These are phyloP conservation scores for Pelochelys cantorii DNA, from an alignment of 2,797 vertebrate genomes.

Conservation along the genomic window DNA sequence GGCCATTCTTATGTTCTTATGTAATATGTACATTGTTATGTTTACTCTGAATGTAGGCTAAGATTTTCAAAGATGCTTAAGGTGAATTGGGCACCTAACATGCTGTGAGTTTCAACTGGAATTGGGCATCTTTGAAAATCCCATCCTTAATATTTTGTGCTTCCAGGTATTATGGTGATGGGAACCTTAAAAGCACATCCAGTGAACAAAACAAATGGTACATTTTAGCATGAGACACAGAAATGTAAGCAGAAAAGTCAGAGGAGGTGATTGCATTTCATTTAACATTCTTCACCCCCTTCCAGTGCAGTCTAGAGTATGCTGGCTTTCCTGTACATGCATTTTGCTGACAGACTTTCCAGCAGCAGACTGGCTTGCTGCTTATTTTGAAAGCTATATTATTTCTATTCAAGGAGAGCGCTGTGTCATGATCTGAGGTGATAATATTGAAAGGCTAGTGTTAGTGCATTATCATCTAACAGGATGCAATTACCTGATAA, in stretches of 20 bases:
- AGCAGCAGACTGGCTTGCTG: not conserved
- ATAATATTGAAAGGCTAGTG: not conserved
- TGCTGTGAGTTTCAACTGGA: not conserved
- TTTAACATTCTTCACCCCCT: constrained; percentile 13
- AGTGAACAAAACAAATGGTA: not conserved
- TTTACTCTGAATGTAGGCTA: not conserved
- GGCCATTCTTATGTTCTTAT: no score
- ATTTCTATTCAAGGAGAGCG: constrained; percentile 26
- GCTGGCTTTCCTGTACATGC: not conserved
- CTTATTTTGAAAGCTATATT: not conserved
- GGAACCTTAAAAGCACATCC: constrained; percentile 41
- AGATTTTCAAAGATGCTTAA: not conserved
- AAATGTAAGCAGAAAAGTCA: constrained; percentile 2
- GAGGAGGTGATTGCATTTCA: not conserved
- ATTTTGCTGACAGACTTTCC: constrained; percentile 17
- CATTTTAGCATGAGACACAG: not conserved
- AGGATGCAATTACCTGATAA: constrained; percentile 51
- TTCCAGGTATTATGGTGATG: constrained; percentile 22
- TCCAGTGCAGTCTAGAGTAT: not conserved
- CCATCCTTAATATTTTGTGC: constrained; percentile 54
- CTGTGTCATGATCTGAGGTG: not conserved
- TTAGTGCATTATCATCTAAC: not conserved
- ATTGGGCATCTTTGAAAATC: not conserved
- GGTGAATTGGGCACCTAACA: not conserved
- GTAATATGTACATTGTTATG: constrained; percentile 46